A percentile compares a stretch with the other conserved stretches of the same genome.
phyloP scores from a whole-genome alignment of 2,888 invertebrate genomes.

The Ophioninae sp. region DNA sequence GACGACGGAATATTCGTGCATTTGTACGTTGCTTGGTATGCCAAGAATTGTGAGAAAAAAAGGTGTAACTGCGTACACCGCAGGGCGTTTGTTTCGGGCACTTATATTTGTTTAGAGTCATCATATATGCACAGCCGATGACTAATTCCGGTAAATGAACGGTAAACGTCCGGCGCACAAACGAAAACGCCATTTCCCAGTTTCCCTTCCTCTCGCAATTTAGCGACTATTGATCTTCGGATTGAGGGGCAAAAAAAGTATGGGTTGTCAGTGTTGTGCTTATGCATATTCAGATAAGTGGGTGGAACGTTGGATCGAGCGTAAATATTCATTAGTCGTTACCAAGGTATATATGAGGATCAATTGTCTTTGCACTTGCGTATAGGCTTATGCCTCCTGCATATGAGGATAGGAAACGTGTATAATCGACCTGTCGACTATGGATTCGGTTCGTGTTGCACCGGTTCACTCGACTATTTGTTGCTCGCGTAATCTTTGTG shows the following conservation, averaged over 20 bases:
- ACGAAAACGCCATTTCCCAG: background rate
- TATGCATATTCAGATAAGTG: conserved; percentile 75
- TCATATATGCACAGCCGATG: conserved; percentile 12
- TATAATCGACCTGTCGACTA: conserved; percentile 47
- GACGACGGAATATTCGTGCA: no score
- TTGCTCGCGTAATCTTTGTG: conserved; percentile 4
- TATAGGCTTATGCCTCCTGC: conserved; percentile 5
- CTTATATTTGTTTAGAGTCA: background rate
- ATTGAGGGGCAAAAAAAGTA: conserved; percentile 78
- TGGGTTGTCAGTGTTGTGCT: conserved; percentile 75
- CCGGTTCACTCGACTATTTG: conserved; percentile 19
- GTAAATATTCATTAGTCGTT: conserved; percentile 79
- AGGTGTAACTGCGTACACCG: background rate
- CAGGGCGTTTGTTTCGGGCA: background rate
- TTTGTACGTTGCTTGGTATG: no score
- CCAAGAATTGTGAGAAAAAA: conserved; percentile 3
- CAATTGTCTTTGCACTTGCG: background rate
- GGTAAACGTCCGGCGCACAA: conserved; percentile 37
- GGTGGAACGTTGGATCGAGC: conserved; percentile 40
- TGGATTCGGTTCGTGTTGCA: conserved; percentile 15
- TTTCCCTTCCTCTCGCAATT: conserved; percentile 34
- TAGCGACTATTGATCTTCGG: conserved; percentile 75
- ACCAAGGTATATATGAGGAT: conserved; percentile 64
- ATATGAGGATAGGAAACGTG: conserved; percentile 19
- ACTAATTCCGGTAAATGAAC: conserved; percentile 41